Percentiles rank a stretch among this genome's conserved stretches.
phyloP scores from a whole-genome alignment of 2,113 vertebrate species.

The Myotis yumanensis region DNA sequence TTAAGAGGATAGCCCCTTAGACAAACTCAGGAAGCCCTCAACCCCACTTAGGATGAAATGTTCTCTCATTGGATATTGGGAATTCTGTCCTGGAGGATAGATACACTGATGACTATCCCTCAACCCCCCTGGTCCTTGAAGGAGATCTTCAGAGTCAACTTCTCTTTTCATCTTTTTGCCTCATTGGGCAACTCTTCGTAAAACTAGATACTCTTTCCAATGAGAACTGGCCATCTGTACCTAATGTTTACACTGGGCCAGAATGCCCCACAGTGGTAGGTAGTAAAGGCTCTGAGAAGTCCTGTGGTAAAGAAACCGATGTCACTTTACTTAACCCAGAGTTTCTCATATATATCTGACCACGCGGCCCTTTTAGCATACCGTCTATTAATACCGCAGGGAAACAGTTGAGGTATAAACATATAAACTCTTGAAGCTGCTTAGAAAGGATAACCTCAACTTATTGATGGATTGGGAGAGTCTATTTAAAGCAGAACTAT shows the following conservation, averaged over 20 bases:
- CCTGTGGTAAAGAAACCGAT: conserved; percentile 52
- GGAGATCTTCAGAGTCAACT: background rate
- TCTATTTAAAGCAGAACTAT: conserved; percentile 71
- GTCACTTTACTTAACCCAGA: conserved; percentile 61
- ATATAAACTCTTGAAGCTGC: conserved; percentile 52
- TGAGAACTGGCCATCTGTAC: background rate
- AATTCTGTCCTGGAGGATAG: background rate
- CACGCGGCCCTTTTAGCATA: conserved; percentile 52
- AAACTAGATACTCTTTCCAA: background rate
- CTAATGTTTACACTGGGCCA: conserved; percentile 3
- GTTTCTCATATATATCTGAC: conserved; percentile 52
- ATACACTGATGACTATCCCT: background rate
- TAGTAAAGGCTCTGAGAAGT: conserved; percentile 68
- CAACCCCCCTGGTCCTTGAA: background rate
- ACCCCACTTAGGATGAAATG: background rate
- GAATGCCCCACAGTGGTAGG: conserved; percentile 7
- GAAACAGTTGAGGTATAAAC: conserved; percentile 37
- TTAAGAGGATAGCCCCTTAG: background rate
- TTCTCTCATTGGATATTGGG: background rate
- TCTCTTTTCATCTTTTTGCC: conserved; percentile 1
- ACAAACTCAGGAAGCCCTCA: background rate
- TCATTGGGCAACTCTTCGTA: background rate
- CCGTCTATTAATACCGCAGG: conserved; percentile 50
- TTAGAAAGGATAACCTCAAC: conserved; percentile 58
- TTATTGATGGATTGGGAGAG: conserved; percentile 62